Evolutionary conservation across 2,113 vertebrate genomes (phyloP), one percentile per base, ranked within the genome.

Genomic region (Syrmaticus mikado): DNA sequence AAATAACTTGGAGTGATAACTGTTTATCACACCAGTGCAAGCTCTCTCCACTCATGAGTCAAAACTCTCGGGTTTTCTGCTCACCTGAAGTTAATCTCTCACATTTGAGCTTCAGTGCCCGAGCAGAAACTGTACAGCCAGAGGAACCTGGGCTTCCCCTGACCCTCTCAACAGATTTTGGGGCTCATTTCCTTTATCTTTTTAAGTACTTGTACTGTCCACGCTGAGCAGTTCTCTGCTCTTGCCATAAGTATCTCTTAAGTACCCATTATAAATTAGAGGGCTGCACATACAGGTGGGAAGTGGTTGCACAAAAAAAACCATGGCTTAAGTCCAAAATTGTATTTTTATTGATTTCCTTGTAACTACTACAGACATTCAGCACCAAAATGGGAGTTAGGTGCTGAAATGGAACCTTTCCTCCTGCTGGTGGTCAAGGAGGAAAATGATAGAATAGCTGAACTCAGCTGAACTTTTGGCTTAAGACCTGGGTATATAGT

Each of bases 291-390:
- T 50, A 67, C 5, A 64, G 18, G n/a, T 68, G 32, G 68, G 52
- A 85, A 85, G 87, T 4, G 11, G 22, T 11, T 30, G 25, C 32
- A 71, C 30, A 73, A 21, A 12, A 74, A 36, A 89, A 89, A 27
- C 3, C 14, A 83, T 68, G 13, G 30, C 30, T 68, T 22, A 57
- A 18, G 27, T 77, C 67, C 77, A 28, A 53, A 82, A 45, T 6
- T 7, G 38, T 61, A 88, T 90, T 90, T 86, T 65, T n/a, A 48
- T 67, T 81, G 48, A 11, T 72, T 90, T 84, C 43, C 85, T 52
- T 88, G 17, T 60, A 84, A 81, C 38, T 57, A 32, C 38, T 41
- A 25, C 32, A 30, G 52, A 57, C 10, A 30, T 52, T 41, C 38
- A 73, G 30, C 38, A 74, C 30, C 21, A 41, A 43, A 74, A 74